Percentiles rank a stretch among this genome's conserved stretches.
Evolutionary conservation across 1,140 invertebrate genomes (phyloP).

Genomic region (Papilio dardanus): DNA sequence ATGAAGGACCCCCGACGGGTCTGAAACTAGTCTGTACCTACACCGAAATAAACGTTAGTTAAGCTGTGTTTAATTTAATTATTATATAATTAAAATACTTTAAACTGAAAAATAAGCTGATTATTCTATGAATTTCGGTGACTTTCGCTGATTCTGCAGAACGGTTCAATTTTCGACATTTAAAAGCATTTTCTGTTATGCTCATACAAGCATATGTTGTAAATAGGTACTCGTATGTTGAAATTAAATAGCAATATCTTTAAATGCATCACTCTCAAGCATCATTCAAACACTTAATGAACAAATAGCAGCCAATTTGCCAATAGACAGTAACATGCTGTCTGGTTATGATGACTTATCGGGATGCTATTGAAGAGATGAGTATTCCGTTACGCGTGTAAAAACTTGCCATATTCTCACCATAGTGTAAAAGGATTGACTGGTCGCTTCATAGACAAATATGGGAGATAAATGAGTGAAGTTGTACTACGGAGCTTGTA

Average conservation of each 20-base stretch:
- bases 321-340: slow-evolving; percentile 23
- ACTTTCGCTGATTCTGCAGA: too few relatives aligned
- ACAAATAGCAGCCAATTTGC: slow-evolving; percentile 14
- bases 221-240: neutral
- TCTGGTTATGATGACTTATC: slow-evolving; percentile 30
- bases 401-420: slow-evolving; percentile 28
- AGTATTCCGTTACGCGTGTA: slow-evolving; percentile 26
- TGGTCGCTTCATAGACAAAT: slow-evolving; percentile 29
- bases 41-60: too few relatives aligned
- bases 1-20: too few relatives aligned
- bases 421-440: slow-evolving; percentile 19
- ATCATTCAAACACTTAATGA: neutral
- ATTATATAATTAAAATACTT: too few relatives aligned
- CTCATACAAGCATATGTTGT: too few relatives aligned
- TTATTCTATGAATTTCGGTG: too few relatives aligned
- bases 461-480: slow-evolving; percentile 31
- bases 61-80: too few relatives aligned
- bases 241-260: neutral
- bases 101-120: too few relatives aligned
- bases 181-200: too few relatives aligned
- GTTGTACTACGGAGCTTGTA: slow-evolving; percentile 2
- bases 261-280: too few relatives aligned
- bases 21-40: too few relatives aligned
- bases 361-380: slow-evolving; percentile 17
- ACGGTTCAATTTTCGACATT: too few relatives aligned